Conservation (phyloP, 2,888 invertebrate species). For the Dyspetes luteomarginatus region DNA sequence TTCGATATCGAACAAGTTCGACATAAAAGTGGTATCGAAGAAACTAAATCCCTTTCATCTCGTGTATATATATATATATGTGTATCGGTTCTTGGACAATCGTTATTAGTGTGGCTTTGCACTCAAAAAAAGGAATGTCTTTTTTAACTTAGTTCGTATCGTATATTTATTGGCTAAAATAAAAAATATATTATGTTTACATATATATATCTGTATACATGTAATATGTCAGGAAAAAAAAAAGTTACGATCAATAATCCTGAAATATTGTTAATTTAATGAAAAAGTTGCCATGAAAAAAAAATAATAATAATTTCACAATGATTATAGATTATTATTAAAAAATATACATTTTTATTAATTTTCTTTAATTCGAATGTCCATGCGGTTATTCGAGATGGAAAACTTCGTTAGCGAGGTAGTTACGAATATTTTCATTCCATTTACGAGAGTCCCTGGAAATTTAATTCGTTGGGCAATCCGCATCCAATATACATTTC, state of each 20-base stretch:
- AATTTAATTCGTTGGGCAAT: neutral
- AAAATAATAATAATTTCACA: no score
- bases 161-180: neutral
- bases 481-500: neutral
- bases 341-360: no score
- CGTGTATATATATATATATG: no score
- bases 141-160: neutral
- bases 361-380: no score
- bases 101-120: neutral
- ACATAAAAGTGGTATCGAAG: constrained; percentile 47
- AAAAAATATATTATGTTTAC: neutral
- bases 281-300: no score
- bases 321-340: no score
- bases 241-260: no score
- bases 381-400: no score
- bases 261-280: no score
- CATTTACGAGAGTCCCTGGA: neutral
- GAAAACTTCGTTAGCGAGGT: neutral
- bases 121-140: neutral
- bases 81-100: constrained; percentile 15
- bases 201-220: neutral
- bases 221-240: no score
- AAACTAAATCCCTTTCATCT: constrained; percentile 31
- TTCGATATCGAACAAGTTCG: constrained; percentile 46
- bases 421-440: neutral